Percentiles rank a stretch among this genome's conserved stretches.
Conservation (phyloP, 92 coral and sea anemone genomes). For the Paragorgia papillata region DNA sequence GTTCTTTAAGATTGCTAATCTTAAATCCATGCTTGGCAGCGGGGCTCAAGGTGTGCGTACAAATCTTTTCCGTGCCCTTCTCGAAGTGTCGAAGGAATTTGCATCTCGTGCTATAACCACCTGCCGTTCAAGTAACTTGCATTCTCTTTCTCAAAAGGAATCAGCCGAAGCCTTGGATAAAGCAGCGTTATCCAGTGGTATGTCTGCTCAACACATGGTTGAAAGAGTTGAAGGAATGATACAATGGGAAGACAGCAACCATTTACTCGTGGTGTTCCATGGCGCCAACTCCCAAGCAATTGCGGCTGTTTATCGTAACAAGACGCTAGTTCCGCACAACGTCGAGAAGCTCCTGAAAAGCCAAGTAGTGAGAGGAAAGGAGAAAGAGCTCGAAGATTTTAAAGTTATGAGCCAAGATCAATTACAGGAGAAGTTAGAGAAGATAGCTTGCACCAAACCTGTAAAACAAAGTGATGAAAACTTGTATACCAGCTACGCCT, state of each 20-base stretch:
- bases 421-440: slow-evolving; percentile 75
- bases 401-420: slow-evolving; percentile 69
- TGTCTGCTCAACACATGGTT: slow-evolving; percentile 76
- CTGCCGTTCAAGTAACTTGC: slow-evolving; percentile 68
- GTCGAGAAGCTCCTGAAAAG: slow-evolving; percentile 71
- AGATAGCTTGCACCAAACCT: slow-evolving; percentile 66
- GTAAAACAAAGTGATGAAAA: slow-evolving; percentile 27
- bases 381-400: slow-evolving; percentile 74
- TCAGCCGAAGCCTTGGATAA: slow-evolving; percentile 63
- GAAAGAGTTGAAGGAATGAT: slow-evolving; percentile 88
- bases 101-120: slow-evolving; percentile 88
- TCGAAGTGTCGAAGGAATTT: slow-evolving; percentile 85
- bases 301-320: slow-evolving; percentile 79
- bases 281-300: slow-evolving; percentile 70
- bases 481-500: slow-evolving; percentile 65
- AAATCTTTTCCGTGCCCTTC: slow-evolving; percentile 80
- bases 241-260: slow-evolving; percentile 93
- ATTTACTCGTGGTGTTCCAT: slow-evolving; percentile 79
- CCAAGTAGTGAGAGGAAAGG: slow-evolving; percentile 63
- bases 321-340: slow-evolving; percentile 64
- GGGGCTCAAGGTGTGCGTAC: slow-evolving; percentile 73
- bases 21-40: slow-evolving; percentile 65
- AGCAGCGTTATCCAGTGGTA: slow-evolving; percentile 39
- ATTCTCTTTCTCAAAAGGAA: slow-evolving; percentile 68
- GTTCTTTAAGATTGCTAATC: slow-evolving; percentile 69